Evolutionary conservation across 2,113 vertebrate genomes (phyloP).

Genomic region (Dolichallabes microphthalmus): DNA sequence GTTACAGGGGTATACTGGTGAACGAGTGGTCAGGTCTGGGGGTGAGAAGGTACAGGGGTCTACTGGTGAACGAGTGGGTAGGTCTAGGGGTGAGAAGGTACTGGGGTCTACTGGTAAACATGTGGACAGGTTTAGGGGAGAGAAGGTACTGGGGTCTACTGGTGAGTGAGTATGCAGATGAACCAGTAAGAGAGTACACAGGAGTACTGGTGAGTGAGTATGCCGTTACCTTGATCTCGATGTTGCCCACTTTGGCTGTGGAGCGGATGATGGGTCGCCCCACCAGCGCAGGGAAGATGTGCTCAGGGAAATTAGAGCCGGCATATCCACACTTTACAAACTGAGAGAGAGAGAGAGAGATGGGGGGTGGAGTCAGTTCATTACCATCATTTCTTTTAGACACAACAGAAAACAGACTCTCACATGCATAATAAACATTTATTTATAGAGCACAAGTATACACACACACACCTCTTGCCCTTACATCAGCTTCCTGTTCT

Average conservation of each 20-base stretch:
- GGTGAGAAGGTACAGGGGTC: too few species aligned
- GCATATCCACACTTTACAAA: conserved; percentile 92
- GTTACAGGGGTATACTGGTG: too few species aligned
- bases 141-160: too few species aligned
- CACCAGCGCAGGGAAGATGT: conserved; percentile 90
- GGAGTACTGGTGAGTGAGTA: not conserved
- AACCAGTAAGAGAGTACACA: not conserved
- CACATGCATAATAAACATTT: not conserved
- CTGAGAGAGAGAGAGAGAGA: conserved; percentile 60
- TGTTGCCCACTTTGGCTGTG: conserved; percentile 92
- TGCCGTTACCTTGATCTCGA: conserved; percentile 87
- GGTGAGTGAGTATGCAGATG: too few species aligned
- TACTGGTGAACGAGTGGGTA: not conserved
- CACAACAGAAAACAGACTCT: not conserved
- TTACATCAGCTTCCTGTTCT: not conserved
- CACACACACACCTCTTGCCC: not conserved
- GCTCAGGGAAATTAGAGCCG: conserved; percentile 89
- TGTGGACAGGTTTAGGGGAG: not conserved
- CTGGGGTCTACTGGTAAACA: not conserved
- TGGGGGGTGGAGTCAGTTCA: not conserved
- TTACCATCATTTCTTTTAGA: not conserved
- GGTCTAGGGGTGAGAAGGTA: not conserved
- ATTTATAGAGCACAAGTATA: not conserved
- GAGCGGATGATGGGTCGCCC: conserved; percentile 90
- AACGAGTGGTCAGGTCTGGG: too few species aligned